Base-by-base conservation (phyloP, 2,888 invertebrate genomes). In the Erebia palarica region DNA sequence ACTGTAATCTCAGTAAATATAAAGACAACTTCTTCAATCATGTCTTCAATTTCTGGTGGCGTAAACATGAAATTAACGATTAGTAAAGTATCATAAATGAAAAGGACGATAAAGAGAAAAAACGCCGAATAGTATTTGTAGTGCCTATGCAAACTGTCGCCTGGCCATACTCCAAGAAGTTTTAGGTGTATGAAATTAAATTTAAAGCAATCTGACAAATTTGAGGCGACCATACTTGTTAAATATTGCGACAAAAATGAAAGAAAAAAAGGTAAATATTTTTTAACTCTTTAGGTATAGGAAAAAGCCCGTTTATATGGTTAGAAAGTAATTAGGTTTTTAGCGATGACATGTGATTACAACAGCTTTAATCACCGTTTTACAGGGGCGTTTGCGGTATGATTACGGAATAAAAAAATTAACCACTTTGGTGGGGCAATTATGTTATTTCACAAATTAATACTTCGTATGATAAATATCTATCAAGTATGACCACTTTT, bases 101-200 rank as follows among this genome's bases (percentile, higher is more conserved):
- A 71, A 9, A 86, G 75, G 1, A 82, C 84, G 14, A 81, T 55
- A 21, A 82, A 76, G 1, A 90, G 77, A 65, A 84, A 90, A 9
- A 79, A 0, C 55, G 75, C 73, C 0, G 87, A 86, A 76, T 82
- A 91, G 66, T 78, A 86, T 82, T 81, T 87, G 59, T 89, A 90
- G 71, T 78, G 81, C 79, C 78, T 83, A 14, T 75, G 78, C 0
- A 78, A 67, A 0, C 60, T 78, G 65, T 73, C 78, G 27, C 86
- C 87, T 1, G 85, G 78, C 89, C 89, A 90, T 55, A 89, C 44
- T 0, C 86, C 90, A 65, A 90, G 88, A 53, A 88, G 65, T 75
- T 85, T 86, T 76, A 85, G 85, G 65, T 75, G 76, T 51, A 80
- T 73, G 14, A 83, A 81, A 77, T 86, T 88, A 3, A 77, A 75